Conservation (phyloP, 1,140 invertebrate species). For the Sitobion miscanthi region DNA sequence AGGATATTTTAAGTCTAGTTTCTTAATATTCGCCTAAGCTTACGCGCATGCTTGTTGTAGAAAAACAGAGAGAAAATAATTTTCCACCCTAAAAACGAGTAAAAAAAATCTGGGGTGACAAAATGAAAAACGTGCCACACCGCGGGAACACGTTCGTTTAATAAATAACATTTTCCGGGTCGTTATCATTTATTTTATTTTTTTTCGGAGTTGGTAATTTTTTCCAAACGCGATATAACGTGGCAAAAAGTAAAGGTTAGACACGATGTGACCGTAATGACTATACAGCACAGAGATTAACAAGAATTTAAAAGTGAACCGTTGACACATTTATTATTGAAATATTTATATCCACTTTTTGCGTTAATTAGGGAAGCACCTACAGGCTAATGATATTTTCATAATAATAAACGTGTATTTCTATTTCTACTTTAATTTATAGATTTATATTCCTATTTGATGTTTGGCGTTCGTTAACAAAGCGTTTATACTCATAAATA, state of each 20-base stretch:
- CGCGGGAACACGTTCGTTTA: slow-evolving; percentile 39
- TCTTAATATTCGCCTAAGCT: background rate
- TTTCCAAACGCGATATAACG: slow-evolving; percentile 32
- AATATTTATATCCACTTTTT: background rate
- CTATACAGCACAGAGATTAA: slow-evolving; percentile 21
- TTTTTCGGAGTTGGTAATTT: slow-evolving; percentile 36
- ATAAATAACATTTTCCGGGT: slow-evolving; percentile 54
- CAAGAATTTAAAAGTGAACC: slow-evolving; percentile 14
- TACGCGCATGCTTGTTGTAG: background rate
- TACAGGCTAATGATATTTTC: background rate
- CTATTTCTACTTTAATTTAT: background rate
- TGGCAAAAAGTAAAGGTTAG: slow-evolving; percentile 25
- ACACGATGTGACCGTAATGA: slow-evolving; percentile 27
- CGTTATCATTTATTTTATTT: slow-evolving; percentile 37
- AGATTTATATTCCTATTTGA: background rate
- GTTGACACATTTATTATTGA: slow-evolving; percentile 18
- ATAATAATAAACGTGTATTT: background rate
- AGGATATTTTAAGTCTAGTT: background rate
- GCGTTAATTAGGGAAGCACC: background rate
- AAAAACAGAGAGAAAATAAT: slow-evolving; percentile 39
- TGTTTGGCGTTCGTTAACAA: background rate
- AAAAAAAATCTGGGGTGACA: slow-evolving; percentile 47
- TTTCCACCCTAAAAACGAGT: slow-evolving; percentile 11
- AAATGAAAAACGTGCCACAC: slow-evolving; percentile 55
- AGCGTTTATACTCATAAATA: background rate